Percentiles rank a stretch among this genome's conserved stretches.
Conservation (phyloP, 2,797 vertebrate species). For the Thaleichthys pacificus region DNA sequence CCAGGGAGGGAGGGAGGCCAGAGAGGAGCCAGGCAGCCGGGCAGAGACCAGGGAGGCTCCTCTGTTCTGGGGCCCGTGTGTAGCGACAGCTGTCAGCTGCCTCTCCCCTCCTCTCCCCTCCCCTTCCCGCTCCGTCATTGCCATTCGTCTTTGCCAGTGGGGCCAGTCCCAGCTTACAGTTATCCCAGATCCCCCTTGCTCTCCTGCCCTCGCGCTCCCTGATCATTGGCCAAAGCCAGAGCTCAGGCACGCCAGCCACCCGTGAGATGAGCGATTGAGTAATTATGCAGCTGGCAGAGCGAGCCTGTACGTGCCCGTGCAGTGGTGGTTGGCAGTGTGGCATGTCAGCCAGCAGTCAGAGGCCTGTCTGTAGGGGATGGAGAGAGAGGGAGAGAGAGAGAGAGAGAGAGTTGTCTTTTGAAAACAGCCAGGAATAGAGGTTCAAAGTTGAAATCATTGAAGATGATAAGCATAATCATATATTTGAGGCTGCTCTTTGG, state of each 20-base stretch:
- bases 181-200: conserved; percentile 27
- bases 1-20: too few relatives aligned
- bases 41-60: conserved; percentile 55
- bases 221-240: conserved; percentile 48
- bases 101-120: conserved; percentile 42
- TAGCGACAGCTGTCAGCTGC: conserved; percentile 72
- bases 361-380: background rate
- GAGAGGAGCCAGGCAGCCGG: conserved; percentile 35
- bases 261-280: conserved; percentile 75
- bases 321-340: conserved; percentile 52
- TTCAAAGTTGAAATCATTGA: background rate
- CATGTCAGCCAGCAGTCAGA: conserved; percentile 17
- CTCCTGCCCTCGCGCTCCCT: conserved; percentile 16
- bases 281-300: conserved; percentile 71
- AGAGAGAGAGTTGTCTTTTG: conserved; percentile 33
- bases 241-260: conserved; percentile 62
- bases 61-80: conserved; percentile 41
- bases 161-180: conserved; percentile 8
- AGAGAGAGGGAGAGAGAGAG: conserved; percentile 22
- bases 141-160: too few relatives aligned
- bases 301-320: conserved; percentile 39
- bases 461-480: background rate
- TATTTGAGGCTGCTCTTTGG: conserved; percentile 30
- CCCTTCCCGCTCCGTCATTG: background rate
- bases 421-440: background rate